Percentiles rank a stretch among this genome's conserved stretches.
Evolutionary conservation across 2,888 invertebrate species (phyloP).

Genomic region (Melieria omissa): DNA sequence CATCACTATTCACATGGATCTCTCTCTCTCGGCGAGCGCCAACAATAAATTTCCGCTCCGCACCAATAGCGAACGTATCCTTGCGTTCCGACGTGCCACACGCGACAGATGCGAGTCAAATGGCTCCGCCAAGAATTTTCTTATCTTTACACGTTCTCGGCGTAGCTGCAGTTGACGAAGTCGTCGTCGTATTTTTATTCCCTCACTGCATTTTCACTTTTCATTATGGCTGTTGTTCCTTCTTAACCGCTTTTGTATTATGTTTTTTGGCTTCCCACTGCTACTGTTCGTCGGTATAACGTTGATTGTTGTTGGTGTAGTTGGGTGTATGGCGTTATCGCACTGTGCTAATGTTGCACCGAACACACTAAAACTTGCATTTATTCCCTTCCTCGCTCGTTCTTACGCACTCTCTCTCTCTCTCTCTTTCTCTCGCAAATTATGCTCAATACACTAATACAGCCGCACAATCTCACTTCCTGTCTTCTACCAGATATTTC

Average conservation of each 20-base stretch:
- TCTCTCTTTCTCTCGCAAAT: not conserved
- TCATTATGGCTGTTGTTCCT: not conserved
- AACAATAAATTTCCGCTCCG: not conserved
- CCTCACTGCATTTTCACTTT: not conserved
- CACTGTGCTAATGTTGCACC: constrained; percentile 9
- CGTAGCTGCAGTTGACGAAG: constrained; percentile 2
- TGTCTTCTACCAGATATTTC: too few relatives aligned
- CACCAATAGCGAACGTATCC: constrained; percentile 13
- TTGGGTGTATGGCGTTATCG: not conserved
- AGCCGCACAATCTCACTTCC: too few relatives aligned
- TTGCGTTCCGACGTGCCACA: constrained; percentile 18
- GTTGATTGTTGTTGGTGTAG: constrained; percentile 5
- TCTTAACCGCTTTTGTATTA: constrained; percentile 3
- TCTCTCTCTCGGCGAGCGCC: not conserved
- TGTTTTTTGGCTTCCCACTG: not conserved
- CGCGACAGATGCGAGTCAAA: constrained; percentile 21
- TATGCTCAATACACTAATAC: not conserved
- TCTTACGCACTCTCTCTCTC: constrained; percentile 6
- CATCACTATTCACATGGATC: too few relatives aligned
- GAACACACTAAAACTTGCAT: not conserved
- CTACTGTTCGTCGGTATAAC: not conserved
- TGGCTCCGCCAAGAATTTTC: constrained; percentile 16
- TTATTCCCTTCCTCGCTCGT: not conserved
- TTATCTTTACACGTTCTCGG: constrained; percentile 21
- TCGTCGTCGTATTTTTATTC: constrained; percentile 1